Percentiles rank a stretch among this genome's conserved stretches.
These are phyloP conservation scores for Salvelinus sp. DNA, from an alignment of 2,113 vertebrate species.

Conservation along the genomic window DNA sequence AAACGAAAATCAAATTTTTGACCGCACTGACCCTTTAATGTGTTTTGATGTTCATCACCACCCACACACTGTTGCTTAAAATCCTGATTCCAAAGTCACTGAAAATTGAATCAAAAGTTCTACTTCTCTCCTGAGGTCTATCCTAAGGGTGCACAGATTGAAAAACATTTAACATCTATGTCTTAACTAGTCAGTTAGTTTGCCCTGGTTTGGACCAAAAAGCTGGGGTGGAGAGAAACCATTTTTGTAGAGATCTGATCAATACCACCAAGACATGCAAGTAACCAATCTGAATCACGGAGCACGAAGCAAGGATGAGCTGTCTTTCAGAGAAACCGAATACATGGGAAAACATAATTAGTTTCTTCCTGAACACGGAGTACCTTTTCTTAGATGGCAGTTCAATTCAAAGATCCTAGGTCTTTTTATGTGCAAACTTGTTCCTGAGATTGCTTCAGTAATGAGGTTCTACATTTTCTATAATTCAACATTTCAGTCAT, in stretches of 20 bases:
- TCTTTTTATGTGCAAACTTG: too few relatives aligned
- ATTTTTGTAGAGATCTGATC: background rate
- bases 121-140: conserved; percentile 6
- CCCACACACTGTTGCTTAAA: conserved; percentile 27
- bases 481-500: background rate
- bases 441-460: too few relatives aligned
- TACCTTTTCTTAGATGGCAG: background rate
- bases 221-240: too few relatives aligned
- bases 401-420: background rate
- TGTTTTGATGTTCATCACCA: background rate
- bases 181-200: background rate
- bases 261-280: background rate
- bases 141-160: conserved; percentile 18
- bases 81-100: conserved; percentile 13
- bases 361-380: background rate
- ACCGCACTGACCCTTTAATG: too few relatives aligned
- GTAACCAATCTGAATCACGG: background rate
- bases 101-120: background rate
- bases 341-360: background rate
- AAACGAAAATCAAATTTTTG: too few relatives aligned
- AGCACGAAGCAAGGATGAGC: background rate
- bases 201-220: background rate
- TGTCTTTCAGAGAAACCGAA: background rate
- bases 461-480: background rate
- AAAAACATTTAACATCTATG: background rate